A percentile compares a stretch with the other conserved stretches of the same genome.
phyloP scores from a whole-genome alignment of 64 coral and sea anemone species.

The Trachythela sp. region DNA sequence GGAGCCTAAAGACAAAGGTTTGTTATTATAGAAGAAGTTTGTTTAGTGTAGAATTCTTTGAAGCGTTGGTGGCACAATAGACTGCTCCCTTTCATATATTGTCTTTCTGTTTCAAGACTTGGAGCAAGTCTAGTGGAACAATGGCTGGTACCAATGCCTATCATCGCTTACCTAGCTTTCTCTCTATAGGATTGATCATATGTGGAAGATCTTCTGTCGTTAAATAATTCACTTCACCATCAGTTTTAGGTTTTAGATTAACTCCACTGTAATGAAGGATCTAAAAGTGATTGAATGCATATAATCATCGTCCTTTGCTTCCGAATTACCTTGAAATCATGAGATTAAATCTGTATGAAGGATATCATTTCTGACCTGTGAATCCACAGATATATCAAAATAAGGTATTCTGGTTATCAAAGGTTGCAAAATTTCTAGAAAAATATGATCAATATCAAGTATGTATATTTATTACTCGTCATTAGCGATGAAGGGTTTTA shows the following conservation, averaged over 20 bases:
- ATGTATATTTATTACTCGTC: too few relatives aligned
- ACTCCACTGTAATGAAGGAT: constrained; percentile 84
- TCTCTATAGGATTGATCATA: constrained; percentile 95
- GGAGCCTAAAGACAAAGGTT: constrained; percentile 55
- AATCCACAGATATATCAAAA: constrained; percentile 77
- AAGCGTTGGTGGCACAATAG: too few relatives aligned
- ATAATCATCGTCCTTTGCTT: not conserved
- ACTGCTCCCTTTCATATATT: not conserved
- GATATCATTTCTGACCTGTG: constrained; percentile 40
- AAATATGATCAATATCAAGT: not conserved
- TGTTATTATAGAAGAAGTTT: constrained; percentile 77
- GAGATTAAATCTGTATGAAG: not conserved
- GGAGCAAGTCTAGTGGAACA: not conserved
- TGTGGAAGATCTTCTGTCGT: constrained; percentile 72
- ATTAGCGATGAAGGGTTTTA: too few relatives aligned
- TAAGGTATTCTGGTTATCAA: constrained; percentile 69
- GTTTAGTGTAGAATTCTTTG: constrained; percentile 72
- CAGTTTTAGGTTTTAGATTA: constrained; percentile 48
- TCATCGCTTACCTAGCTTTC: constrained; percentile 66
- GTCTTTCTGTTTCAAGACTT: not conserved
- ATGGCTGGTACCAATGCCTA: not conserved
- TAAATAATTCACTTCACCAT: constrained; percentile 48
- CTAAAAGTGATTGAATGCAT: constrained; percentile 27
- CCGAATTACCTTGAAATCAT: not conserved
- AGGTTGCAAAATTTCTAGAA: constrained; percentile 71